phyloP scores from a whole-genome alignment of 2,888 invertebrate genomes.

The Notocelia uddmanniana region DNA sequence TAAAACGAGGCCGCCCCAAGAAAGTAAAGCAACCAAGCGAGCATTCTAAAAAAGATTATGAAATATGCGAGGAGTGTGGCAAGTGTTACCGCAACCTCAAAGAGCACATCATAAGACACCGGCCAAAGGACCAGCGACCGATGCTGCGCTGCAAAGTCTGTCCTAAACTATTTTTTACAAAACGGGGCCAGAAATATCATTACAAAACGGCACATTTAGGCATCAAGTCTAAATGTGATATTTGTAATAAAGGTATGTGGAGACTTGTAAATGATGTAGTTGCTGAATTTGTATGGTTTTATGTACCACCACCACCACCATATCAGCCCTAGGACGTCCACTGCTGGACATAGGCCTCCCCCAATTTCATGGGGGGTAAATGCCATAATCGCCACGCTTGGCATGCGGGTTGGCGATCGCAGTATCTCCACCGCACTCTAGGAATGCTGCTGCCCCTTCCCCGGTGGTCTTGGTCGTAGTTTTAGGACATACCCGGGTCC shows the following conservation, averaged over 20 bases:
- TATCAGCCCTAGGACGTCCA: no score
- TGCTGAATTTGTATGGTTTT: no score
- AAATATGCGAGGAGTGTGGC: conserved; percentile 75
- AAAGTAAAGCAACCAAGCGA: background rate
- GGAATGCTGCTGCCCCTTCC: no score
- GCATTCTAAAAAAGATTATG: conserved; percentile 20
- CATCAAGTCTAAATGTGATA: conserved; percentile 66
- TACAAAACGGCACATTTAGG: conserved; percentile 71
- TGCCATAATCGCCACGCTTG: no score
- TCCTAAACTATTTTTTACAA: conserved; percentile 63
- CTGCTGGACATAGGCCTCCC: no score
- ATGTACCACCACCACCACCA: no score
- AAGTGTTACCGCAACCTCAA: conserved; percentile 65
- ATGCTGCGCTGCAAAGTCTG: conserved; percentile 65
- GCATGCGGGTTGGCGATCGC: no score
- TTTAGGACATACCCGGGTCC: no score
- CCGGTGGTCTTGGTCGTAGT: no score
- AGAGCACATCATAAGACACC: conserved; percentile 61
- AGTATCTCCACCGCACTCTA: no score
- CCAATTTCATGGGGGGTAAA: no score
- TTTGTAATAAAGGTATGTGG: conserved; percentile 58
- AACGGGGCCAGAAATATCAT: conserved; percentile 66
- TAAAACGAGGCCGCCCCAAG: conserved; percentile 5
- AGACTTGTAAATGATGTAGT: background rate
- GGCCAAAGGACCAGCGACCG: conserved; percentile 55